Base-by-base conservation (phyloP, 2,113 vertebrate species). In the Amphiprion percula region DNA sequence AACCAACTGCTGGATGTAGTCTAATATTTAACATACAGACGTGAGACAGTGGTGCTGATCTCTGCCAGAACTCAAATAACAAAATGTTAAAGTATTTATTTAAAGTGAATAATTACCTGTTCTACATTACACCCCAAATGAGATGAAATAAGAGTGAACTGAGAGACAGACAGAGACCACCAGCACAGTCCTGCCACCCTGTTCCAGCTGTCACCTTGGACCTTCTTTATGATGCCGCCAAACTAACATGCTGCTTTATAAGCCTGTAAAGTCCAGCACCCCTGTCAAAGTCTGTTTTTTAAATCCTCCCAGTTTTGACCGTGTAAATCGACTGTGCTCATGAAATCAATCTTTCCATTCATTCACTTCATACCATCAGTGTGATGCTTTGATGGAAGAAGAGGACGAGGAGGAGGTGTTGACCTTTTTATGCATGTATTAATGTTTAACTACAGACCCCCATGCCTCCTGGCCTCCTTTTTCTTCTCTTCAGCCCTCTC, bases 331-430 rank as follows among this genome's bases (percentile, higher is more conserved):
- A 63, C 65, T 83, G 84, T 62, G 55, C 83, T 82, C 67, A 76
- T 91, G 76, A 91, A 94, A 90, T 92, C 83, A 92, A 39, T 88
- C 84, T 92, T 94, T 93, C 93, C 90, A 88, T 90, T 90, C 68
- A 74, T 87, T 92, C 85, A 90, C 75, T 62, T 89, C 85, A 85
- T 85, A 76, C 82, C 88, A 87, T 76, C 33, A 23, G 78, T 81
- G 74, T 85, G 84, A 92, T 85, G 69, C 80, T 82, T 64, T 67
- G 53, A 79, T 33, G 2, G 30, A 86, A 64, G 79, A 55, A 56
- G 69, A 74, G 37, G 53, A 82, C 72, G 21, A 37, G 28, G 73
- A 77, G 60, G 77, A 74, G 60, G 56, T 74, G 65, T 70, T 10
- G 1, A 72, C 67, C 74, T 80, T 79, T 91, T 80, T 79, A 87